Evolutionary conservation across 2,888 invertebrate species (phyloP).

Genomic region (Tachystola acroxantha): DNA sequence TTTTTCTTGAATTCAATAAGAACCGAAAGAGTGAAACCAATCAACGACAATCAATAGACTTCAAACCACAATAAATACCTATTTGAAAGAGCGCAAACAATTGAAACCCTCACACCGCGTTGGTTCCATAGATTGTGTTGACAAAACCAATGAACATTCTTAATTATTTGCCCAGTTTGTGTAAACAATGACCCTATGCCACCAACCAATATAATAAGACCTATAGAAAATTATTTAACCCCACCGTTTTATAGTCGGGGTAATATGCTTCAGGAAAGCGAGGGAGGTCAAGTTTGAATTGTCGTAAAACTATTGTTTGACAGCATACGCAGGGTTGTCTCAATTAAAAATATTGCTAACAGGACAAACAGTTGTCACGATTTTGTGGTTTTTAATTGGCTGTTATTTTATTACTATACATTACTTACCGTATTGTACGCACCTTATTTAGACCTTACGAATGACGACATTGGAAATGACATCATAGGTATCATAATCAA

Average conservation of each 20-base stretch:
- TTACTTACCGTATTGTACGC: too few relatives aligned
- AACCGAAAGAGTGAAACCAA: neutral
- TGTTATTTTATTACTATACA: too few relatives aligned
- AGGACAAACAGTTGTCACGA: conserved; percentile 69
- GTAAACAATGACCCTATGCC: conserved; percentile 64
- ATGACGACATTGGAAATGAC: too few relatives aligned
- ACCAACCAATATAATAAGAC: conserved; percentile 36
- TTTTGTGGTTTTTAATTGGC: conserved; percentile 65
- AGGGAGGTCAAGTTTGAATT: conserved; percentile 31
- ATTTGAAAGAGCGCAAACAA: conserved; percentile 54
- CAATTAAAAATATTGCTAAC: conserved; percentile 75
- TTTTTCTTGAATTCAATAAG: too few relatives aligned
- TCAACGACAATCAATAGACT: conserved; percentile 37
- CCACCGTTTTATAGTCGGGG: conserved; percentile 8
- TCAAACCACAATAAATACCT: conserved; percentile 36
- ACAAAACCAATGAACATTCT: conserved; percentile 75
- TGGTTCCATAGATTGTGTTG: conserved; percentile 54
- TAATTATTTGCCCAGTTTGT: conserved; percentile 70
- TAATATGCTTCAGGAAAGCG: conserved; percentile 9
- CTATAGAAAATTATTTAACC: conserved; percentile 18
- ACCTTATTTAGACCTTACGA: too few relatives aligned
- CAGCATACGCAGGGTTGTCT: conserved; percentile 54
- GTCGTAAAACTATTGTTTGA: conserved; percentile 59
- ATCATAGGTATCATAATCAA: too few relatives aligned
- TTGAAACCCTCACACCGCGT: conserved; percentile 43